These are phyloP conservation scores for Athene cunicularia DNA, from an alignment of 2,113 vertebrate species.

Conservation along the genomic window DNA sequence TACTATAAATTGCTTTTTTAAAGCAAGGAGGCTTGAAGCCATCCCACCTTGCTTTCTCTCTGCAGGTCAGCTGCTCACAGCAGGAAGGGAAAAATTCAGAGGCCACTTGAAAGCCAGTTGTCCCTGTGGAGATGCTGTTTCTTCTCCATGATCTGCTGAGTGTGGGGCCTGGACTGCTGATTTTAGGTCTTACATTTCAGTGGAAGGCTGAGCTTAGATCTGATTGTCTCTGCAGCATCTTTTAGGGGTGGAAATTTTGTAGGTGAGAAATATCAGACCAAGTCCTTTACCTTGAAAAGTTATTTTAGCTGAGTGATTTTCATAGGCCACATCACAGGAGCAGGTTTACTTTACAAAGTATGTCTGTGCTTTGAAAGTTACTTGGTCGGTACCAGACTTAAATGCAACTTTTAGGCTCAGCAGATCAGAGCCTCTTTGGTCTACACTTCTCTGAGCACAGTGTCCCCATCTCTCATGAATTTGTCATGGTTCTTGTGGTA, in stretches of 20 bases:
- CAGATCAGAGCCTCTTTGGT: not conserved
- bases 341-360: not conserved
- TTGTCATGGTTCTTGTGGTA: not conserved
- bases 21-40: not conserved
- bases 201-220: not conserved
- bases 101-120: not conserved
- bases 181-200: not conserved
- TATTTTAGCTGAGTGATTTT: not conserved
- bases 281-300: not conserved
- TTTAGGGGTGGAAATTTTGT: not conserved
- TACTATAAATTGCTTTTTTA: not conserved
- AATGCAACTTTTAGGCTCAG: not conserved
- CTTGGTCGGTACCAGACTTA: not conserved
- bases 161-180: not conserved
- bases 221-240: not conserved
- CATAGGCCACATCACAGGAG: not conserved
- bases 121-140: not conserved
- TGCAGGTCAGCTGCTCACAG: not conserved
- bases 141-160: not conserved
- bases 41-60: not conserved
- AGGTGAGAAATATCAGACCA: not conserved
- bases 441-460: not conserved
- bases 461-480: not conserved
- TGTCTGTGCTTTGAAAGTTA: not conserved
- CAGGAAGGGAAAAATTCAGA: not conserved